These are phyloP conservation scores for Macrotus californicus DNA, from an alignment of 2,113 vertebrate genomes.

Conservation along the genomic window DNA sequence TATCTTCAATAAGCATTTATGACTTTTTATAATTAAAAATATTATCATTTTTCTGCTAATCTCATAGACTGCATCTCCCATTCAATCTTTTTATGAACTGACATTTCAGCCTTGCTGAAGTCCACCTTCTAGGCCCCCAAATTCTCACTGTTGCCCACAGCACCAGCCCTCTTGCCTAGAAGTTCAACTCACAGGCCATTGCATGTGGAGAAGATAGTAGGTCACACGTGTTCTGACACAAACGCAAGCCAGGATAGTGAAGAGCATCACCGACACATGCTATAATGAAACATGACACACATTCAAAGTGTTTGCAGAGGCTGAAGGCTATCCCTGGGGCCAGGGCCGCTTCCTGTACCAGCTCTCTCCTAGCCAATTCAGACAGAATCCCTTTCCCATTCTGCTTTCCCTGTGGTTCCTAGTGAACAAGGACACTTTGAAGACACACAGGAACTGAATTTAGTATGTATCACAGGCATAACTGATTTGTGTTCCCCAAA, in stretches of 20 bases:
- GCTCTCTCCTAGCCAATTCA: neutral
- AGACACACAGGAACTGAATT: neutral
- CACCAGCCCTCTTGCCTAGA: neutral
- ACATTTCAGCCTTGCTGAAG: neutral
- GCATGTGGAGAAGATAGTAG: neutral
- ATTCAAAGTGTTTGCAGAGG: neutral
- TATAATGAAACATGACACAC: too few relatives aligned
- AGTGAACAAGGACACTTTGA: neutral
- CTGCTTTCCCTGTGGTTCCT: neutral
- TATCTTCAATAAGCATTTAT: neutral
- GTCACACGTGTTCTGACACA: neutral
- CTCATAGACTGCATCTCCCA: neutral
- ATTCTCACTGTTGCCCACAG: neutral
- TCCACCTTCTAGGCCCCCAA: neutral
- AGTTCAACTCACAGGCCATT: neutral
- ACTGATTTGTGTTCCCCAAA: neutral
- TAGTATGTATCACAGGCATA: neutral
- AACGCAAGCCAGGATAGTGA: neutral
- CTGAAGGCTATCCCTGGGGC: rapidly evolving
- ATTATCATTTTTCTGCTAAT: neutral
- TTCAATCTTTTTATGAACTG: neutral
- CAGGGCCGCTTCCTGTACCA: neutral
- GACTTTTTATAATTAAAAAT: neutral
- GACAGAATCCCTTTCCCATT: neutral
- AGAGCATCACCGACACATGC: rapidly evolving